These are phyloP conservation scores for Octodonta nipae DNA, from an alignment of 2,888 invertebrate species.

Conservation along the genomic window DNA sequence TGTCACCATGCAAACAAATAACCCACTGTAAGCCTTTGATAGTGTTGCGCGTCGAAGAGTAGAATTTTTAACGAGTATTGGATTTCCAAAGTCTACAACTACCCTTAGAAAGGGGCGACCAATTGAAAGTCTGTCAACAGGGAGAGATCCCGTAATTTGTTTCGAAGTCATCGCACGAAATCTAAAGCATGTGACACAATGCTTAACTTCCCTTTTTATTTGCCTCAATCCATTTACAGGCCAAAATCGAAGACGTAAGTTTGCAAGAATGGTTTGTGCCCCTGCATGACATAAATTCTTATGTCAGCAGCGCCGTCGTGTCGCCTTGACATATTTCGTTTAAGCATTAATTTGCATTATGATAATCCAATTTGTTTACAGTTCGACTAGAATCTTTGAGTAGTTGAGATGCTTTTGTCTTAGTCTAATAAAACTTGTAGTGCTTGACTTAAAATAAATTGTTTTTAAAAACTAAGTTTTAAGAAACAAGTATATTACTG, in stretches of 20 bases:
- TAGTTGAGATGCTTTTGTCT: no score
- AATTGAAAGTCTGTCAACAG: neutral
- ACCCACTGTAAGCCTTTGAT: slow-evolving; percentile 1
- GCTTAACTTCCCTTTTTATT: neutral
- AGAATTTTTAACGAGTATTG: neutral
- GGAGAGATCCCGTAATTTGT: slow-evolving; percentile 2
- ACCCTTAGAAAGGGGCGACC: neutral
- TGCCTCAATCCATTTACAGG: neutral
- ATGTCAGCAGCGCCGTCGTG: neutral
- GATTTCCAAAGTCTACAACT: slow-evolving; percentile 2
- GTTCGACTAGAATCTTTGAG: no score
- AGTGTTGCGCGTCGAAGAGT: neutral
- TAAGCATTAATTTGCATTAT: no score
- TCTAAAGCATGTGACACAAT: neutral
- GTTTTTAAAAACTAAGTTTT: no score
- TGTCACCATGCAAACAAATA: slow-evolving; percentile 3
- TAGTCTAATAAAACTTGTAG: no score
- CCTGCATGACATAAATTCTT: neutral
- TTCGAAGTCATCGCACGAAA: neutral
- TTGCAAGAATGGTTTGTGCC: neutral
- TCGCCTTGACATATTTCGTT: neutral
- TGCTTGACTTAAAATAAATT: no score
- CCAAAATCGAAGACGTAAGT: neutral
- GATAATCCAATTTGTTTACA: no score
- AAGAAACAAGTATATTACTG: no score